Evolutionary conservation across 2,797 vertebrate species (phyloP).

Genomic region (Paedocypris micromegethes): DNA sequence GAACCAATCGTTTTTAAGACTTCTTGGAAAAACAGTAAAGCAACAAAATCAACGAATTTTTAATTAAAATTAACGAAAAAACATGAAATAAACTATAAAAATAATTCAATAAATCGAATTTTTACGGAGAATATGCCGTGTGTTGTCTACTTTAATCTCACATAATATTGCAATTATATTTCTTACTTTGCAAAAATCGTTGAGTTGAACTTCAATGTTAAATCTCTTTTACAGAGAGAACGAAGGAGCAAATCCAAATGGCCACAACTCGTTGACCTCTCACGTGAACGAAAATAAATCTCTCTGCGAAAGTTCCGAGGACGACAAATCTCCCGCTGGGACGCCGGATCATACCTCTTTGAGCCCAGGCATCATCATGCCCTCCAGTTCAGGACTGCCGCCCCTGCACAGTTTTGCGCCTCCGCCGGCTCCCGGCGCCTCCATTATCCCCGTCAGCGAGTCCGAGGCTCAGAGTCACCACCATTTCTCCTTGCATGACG

Average conservation of each 20-base stretch:
- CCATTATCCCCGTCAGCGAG: slow-evolving; percentile 64
- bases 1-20: too few species aligned
- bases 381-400: slow-evolving; percentile 70
- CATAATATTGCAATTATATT: too few species aligned
- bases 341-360: slow-evolving; percentile 77
- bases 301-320: slow-evolving; percentile 78
- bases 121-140: too few species aligned
- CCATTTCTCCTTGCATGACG: slow-evolving; percentile 79
- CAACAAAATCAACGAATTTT: too few species aligned
- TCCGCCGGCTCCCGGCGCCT: slow-evolving; percentile 72
- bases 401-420: slow-evolving; percentile 75
- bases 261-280: slow-evolving; percentile 74
- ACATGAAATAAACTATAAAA: too few species aligned
- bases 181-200: too few species aligned
- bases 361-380: slow-evolving; percentile 75
- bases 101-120: too few species aligned
- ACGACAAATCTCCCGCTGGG: slow-evolving; percentile 79
- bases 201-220: slow-evolving; percentile 3
- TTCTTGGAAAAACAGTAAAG: too few species aligned
- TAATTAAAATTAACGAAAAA: too few species aligned
- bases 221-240: slow-evolving; percentile 66
- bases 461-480: slow-evolving; percentile 66
- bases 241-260: slow-evolving; percentile 78
- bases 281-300: slow-evolving; percentile 79
- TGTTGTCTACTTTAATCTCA: too few species aligned